Evolutionary conservation across 2,888 invertebrate species (phyloP).

Genomic region (Cabera pusaria): DNA sequence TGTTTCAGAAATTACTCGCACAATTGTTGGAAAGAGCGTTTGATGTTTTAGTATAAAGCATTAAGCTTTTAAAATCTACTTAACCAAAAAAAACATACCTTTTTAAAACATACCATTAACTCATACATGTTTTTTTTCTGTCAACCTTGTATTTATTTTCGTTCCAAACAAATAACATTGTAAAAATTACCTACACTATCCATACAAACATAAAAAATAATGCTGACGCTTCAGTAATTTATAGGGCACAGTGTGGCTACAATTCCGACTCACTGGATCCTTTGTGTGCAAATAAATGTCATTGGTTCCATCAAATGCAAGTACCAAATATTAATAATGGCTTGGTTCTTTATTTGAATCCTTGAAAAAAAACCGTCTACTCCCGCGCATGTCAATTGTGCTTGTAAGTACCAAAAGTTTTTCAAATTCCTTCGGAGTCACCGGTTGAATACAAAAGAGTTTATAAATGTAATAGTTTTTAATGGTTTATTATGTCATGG

Average conservation of each 20-base stretch:
- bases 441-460: slow-evolving; percentile 21
- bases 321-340: slow-evolving; percentile 26
- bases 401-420: slow-evolving; percentile 11
- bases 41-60: not conserved
- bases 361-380: slow-evolving; percentile 21
- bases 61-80: too few relatives aligned
- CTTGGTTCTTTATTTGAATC: slow-evolving; percentile 24
- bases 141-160: too few relatives aligned
- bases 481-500: slow-evolving; percentile 21
- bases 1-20: slow-evolving; percentile 28
- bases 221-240: not conserved
- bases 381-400: slow-evolving; percentile 18
- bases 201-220: too few relatives aligned
- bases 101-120: too few relatives aligned
- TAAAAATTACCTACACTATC: too few relatives aligned
- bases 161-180: too few relatives aligned
- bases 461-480: slow-evolving; percentile 5
- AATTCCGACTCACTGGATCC: slow-evolving; percentile 6
- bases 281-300: slow-evolving; percentile 31
- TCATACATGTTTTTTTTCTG: too few relatives aligned
- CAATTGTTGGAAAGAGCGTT: slow-evolving; percentile 23
- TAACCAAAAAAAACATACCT: not conserved
- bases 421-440: slow-evolving; percentile 22
- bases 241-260: not conserved
- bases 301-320: slow-evolving; percentile 10